Base-by-base conservation (phyloP, 2,113 vertebrate genomes). In the Amblyopsis rosae region DNA sequence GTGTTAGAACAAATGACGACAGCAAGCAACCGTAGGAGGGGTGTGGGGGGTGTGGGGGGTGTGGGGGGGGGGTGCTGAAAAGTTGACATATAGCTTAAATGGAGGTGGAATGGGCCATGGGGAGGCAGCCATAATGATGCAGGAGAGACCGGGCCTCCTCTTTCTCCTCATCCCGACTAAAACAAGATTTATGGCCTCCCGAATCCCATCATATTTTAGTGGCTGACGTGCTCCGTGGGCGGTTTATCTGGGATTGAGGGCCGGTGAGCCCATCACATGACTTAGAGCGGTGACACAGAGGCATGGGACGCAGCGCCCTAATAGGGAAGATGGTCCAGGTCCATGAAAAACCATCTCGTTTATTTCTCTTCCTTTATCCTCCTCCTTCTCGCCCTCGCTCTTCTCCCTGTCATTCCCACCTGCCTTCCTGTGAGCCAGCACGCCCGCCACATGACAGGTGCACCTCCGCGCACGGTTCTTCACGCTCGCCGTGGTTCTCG, bases 31-130 rank as follows among this genome's bases (percentile, higher is more conserved):
- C 66, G 67, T 85, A 84, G 58, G 50, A 55, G 1, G 41, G n/a
- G n/a, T 16, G n/a, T n/a, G n/a, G n/a, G n/a, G n/a, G n/a, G n/a
- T n/a, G n/a, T n/a, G n/a, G 49, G 69, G 70, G 83, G 26, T 0
- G 26, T 2, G 26, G 26, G 26, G 26, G 26, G 79, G 78, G 70
- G 59, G 48, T 62, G 69, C 80, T 77, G 84, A 90, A 88, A 88
- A 91, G 85, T 89, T 93, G 91, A 93, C 91, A 93, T 93, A 92
- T 92, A 92, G 87, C 90, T 91, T 89, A 90, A 90, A 91, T 89
- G 89, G 88, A 88, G 83, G 85, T 89, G 84, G 90, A 92, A 89
- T 80, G 84, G 91, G 87, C 90, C 83, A 74, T 82, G 60, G 90
- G 90, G 90, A 92, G 77, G 81, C 82, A 73, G 89, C 84, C 76